phyloP scores from a whole-genome alignment of 2,888 invertebrate species.

The Cryptus viduatorius region DNA sequence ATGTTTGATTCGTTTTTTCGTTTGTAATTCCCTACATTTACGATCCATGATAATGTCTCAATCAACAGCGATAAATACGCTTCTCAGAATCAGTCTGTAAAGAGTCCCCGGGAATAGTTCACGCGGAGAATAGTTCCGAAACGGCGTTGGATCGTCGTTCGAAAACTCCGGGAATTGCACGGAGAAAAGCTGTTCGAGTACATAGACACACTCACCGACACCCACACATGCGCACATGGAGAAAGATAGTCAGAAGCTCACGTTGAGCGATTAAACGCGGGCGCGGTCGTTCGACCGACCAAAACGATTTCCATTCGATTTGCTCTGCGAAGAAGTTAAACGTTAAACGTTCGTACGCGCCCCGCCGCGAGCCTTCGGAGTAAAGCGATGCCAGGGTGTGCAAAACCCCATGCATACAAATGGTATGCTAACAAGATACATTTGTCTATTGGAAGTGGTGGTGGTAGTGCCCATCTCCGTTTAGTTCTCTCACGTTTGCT shows the following conservation, averaged over 20 bases:
- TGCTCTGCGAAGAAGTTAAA: slow-evolving; percentile 79
- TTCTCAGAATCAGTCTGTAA: not conserved
- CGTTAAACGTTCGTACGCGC: slow-evolving; percentile 78
- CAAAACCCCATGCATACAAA: slow-evolving; percentile 85
- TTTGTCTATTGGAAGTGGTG: slow-evolving; percentile 83
- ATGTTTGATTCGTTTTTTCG: too few relatives aligned
- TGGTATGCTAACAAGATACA: slow-evolving; percentile 85
- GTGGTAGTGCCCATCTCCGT: slow-evolving; percentile 56
- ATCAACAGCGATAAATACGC: slow-evolving; percentile 14
- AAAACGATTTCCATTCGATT: slow-evolving; percentile 82
- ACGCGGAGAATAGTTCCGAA: slow-evolving; percentile 52
- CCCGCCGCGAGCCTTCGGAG: slow-evolving; percentile 52
- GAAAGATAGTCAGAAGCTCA: slow-evolving; percentile 53
- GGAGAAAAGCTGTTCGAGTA: not conserved
- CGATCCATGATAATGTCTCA: not conserved
- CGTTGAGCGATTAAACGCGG: slow-evolving; percentile 69
- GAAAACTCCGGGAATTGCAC: slow-evolving; percentile 4
- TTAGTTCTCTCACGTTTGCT: slow-evolving; percentile 55
- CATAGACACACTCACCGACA: slow-evolving; percentile 2
- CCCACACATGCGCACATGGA: slow-evolving; percentile 22
- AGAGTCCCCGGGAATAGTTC: slow-evolving; percentile 22
- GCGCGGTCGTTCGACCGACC: slow-evolving; percentile 70
- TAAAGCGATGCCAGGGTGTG: slow-evolving; percentile 73
- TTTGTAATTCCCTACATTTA: too few relatives aligned
- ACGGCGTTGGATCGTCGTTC: not conserved